Evolutionary conservation across 53 echinoderm and acorn worm genomes (phyloP).

Genomic region (Patiria pectinifera): DNA sequence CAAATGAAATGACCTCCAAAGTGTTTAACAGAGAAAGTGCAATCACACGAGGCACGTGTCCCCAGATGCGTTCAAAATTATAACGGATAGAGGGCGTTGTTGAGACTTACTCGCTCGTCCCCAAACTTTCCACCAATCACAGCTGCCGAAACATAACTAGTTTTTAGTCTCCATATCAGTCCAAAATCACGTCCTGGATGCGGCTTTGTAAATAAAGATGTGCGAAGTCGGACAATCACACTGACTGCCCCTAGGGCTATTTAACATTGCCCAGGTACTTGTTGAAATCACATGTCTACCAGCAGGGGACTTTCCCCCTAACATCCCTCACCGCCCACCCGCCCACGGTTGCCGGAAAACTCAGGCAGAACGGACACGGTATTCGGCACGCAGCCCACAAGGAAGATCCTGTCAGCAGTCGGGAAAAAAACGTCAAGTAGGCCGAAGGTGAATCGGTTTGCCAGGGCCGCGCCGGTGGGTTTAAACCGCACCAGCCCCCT

Average conservation of each 20-base stretch:
- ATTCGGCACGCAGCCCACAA: neutral
- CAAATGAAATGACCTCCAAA: neutral
- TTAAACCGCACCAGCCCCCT: neutral
- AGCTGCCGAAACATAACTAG: neutral
- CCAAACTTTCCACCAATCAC: neutral
- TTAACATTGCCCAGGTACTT: neutral
- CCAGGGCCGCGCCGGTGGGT: neutral
- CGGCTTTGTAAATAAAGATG: neutral
- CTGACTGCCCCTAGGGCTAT: neutral
- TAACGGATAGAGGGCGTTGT: too few species aligned
- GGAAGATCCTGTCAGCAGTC: slow-evolving; percentile 1
- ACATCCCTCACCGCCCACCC: neutral
- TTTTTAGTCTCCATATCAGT: neutral
- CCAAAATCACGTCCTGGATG: neutral
- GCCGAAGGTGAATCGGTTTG: slow-evolving; percentile 5
- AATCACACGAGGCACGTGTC: neutral
- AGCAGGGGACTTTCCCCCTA: neutral
- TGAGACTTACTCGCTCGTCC: too few species aligned
- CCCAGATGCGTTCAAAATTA: neutral
- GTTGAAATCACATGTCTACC: neutral
- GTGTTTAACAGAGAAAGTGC: neutral
- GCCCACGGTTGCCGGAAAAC: neutral
- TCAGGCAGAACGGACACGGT: neutral
- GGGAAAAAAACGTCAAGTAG: neutral
- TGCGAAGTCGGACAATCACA: neutral